Conservation (phyloP, 37 sponge, comb jelly and placozoan genomes). For the Ephydatia muelleri region DNA sequence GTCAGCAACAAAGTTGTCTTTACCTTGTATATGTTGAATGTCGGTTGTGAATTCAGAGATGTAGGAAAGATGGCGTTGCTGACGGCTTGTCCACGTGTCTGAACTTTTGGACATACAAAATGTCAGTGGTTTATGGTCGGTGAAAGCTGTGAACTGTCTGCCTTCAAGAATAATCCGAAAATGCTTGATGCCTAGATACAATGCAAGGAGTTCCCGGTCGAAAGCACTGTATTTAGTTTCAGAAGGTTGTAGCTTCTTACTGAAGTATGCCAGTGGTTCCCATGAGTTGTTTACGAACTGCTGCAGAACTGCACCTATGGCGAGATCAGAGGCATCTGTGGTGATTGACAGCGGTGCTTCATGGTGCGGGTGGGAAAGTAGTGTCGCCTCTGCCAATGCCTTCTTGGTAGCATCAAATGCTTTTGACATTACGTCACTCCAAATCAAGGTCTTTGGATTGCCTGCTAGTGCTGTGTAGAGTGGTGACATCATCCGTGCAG, state of each 20-base stretch:
- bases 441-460: constrained; percentile 23
- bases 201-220: constrained; percentile 42
- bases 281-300: too few species aligned
- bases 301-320: too few species aligned
- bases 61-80: constrained; percentile 28
- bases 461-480: constrained; percentile 16
- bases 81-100: constrained; percentile 6
- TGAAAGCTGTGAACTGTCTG: constrained; percentile 6
- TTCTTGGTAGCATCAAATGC: too few species aligned
- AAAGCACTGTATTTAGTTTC: constrained; percentile 37
- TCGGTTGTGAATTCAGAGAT: constrained; percentile 33
- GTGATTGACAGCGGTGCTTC: too few species aligned
- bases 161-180: constrained; percentile 37
- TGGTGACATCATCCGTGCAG: constrained; percentile 37
- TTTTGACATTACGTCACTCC: too few species aligned
- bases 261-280: too few species aligned
- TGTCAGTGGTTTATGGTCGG: constrained; percentile 31
- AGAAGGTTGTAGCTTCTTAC: neutral
- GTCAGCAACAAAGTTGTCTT: constrained; percentile 14
- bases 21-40: constrained; percentile 24
- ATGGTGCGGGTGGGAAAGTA: too few species aligned
- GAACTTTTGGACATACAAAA: constrained; percentile 6
- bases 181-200: constrained; percentile 8
- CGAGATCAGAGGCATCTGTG: too few species aligned
- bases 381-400: too few species aligned